These are phyloP conservation scores for Camelus dromedarius DNA, from an alignment of 2,113 vertebrate species.

Conservation along the genomic window DNA sequence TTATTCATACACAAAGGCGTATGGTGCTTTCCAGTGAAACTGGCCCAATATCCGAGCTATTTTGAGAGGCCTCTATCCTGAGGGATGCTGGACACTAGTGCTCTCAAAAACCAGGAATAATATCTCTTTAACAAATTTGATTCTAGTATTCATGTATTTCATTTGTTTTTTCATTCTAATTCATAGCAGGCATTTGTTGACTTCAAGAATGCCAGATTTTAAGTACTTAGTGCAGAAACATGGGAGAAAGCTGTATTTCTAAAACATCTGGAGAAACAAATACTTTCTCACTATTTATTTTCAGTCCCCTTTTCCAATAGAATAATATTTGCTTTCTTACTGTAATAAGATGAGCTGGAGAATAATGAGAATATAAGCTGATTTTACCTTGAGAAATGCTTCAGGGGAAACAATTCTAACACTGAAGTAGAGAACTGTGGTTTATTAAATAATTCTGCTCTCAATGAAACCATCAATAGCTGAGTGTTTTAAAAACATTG, in stretches of 20 bases:
- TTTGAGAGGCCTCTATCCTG: background rate
- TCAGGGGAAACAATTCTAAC: constrained; percentile 71
- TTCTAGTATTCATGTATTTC: background rate
- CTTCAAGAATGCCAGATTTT: constrained; percentile 46
- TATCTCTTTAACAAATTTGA: background rate
- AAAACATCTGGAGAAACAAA: constrained; percentile 75
- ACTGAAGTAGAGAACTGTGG: constrained; percentile 30
- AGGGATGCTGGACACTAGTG: background rate
- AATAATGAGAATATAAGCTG: constrained; percentile 69
- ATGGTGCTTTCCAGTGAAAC: background rate
- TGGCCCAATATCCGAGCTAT: accelerated
- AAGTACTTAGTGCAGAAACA: constrained; percentile 38
- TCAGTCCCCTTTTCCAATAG: constrained; percentile 57
- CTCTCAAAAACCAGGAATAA: background rate
- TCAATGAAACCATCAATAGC: constrained; percentile 64
- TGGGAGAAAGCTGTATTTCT: constrained; percentile 43
- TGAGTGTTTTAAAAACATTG: constrained; percentile 48
- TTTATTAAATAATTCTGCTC: constrained; percentile 74
- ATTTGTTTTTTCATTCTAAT: background rate
- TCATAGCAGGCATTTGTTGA: constrained; percentile 48
- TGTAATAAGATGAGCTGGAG: constrained; percentile 70
- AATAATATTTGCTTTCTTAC: constrained; percentile 70
- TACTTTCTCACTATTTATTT: constrained; percentile 76
- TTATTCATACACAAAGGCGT: background rate
- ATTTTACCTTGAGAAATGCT: constrained; percentile 77